Evolutionary conservation across 2,888 invertebrate genomes (phyloP).

Genomic region (Macrophya alboannulata): DNA sequence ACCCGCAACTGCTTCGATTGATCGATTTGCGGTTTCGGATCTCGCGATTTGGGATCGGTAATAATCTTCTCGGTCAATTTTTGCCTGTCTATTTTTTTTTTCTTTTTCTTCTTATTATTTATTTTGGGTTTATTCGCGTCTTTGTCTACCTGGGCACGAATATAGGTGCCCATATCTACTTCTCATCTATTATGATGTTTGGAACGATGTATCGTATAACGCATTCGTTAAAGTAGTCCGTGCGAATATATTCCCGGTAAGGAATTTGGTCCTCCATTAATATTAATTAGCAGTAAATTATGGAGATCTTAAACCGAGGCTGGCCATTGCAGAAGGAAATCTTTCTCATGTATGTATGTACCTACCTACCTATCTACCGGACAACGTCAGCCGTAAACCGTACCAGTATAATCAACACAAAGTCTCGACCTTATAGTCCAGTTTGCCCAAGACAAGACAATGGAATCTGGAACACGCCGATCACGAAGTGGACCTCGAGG

Average conservation of each 20-base stretch:
- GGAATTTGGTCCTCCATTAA: conserved; percentile 57
- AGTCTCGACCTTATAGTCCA: conserved; percentile 58
- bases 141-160: not conserved
- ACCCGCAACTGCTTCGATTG: not conserved
- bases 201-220: conserved; percentile 1
- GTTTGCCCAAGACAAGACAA: conserved; percentile 61
- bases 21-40: not conserved
- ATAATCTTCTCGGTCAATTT: conserved; percentile 1
- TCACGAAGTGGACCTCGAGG: conserved; percentile 59
- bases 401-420: conserved; percentile 33
- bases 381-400: conserved; percentile 49
- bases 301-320: conserved; percentile 42
- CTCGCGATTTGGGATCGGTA: not conserved
- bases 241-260: conserved; percentile 56
- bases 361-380: conserved; percentile 18
- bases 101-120: not conserved
- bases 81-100: not conserved
- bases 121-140: not conserved
- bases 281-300: conserved; percentile 61
- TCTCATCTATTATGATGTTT: not conserved
- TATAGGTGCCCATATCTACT: not conserved
- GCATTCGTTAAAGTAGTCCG: conserved; percentile 59
- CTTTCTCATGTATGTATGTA: conserved; percentile 1
- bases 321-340: not conserved
- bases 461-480: conserved; percentile 63